Percentiles rank a stretch among this genome's conserved stretches.
Conservation (phyloP, 2,888 invertebrate species). For the Lasiommata megera region DNA sequence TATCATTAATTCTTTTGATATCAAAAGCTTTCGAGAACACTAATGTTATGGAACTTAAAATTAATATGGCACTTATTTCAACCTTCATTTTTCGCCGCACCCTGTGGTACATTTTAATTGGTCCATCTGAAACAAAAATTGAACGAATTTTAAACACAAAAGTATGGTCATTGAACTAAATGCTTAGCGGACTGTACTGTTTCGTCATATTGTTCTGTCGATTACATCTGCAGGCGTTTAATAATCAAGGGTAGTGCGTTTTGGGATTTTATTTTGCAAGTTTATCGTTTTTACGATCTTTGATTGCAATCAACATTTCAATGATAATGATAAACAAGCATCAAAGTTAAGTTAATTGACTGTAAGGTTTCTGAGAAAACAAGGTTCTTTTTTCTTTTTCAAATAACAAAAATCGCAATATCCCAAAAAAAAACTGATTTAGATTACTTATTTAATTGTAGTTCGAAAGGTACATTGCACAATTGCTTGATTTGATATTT, state of each 20-base stretch:
- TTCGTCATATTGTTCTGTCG: conserved; percentile 18
- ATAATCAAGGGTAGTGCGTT: not conserved
- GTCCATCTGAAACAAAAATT: conserved; percentile 63
- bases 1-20: conserved; percentile 38
- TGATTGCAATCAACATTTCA: not conserved
- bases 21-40: conserved; percentile 49
- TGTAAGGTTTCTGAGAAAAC: not conserved
- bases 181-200: conserved; percentile 29
- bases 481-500: not conserved
- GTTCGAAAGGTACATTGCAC: not conserved
- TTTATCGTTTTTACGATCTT: not conserved
- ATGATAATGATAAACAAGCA: not conserved
- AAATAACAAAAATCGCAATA: not conserved
- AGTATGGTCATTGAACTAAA: conserved; percentile 27
- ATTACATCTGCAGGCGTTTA: conserved; percentile 10
- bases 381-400: not conserved
- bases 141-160: conserved; percentile 6
- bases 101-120: conserved; percentile 55
- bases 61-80: conserved; percentile 53
- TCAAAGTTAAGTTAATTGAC: not conserved
- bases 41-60: conserved; percentile 43
- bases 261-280: not conserved
- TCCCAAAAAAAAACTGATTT: not conserved
- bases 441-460: not conserved
- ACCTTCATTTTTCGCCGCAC: conserved; percentile 64